phyloP scores from a whole-genome alignment of 2,888 invertebrate species.

The Amphipyra berbera region DNA sequence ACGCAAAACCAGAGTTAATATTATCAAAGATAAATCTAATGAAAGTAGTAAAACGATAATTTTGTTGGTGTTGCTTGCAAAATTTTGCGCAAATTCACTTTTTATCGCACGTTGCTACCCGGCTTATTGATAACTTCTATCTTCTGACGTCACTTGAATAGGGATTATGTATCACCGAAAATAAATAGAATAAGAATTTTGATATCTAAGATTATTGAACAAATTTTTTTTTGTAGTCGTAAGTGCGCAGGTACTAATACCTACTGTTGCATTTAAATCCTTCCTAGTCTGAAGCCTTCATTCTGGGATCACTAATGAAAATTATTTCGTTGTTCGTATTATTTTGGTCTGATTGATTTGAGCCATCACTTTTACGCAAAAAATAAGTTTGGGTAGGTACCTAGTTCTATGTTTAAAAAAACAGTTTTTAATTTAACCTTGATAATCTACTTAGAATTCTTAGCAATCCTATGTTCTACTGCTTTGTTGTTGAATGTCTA shows the following conservation, averaged over 20 bases:
- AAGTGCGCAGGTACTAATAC: constrained; percentile 10
- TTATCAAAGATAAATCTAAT: constrained; percentile 8
- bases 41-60: constrained; percentile 12
- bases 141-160: constrained; percentile 42
- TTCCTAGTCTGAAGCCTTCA: too few species aligned
- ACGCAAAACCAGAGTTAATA: neutral
- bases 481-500: constrained; percentile 7
- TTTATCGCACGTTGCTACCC: constrained; percentile 51
- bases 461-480: constrained; percentile 7
- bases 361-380: too few species aligned
- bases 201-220: constrained; percentile 15
- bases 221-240: constrained; percentile 1
- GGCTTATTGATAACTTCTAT: constrained; percentile 40
- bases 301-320: too few species aligned
- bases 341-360: too few species aligned
- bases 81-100: constrained; percentile 12
- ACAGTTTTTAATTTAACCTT: neutral
- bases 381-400: too few species aligned
- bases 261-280: too few species aligned
- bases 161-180: constrained; percentile 34
- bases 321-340: too few species aligned
- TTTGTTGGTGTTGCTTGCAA: constrained; percentile 1
- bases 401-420: neutral
- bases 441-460: constrained; percentile 2
- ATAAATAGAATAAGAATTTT: constrained; percentile 33